These are phyloP conservation scores for chimpanzee (Pan troglodytes) DNA, from an alignment of 2,113 vertebrate genomes.

Conservation along the genomic window DNA sequence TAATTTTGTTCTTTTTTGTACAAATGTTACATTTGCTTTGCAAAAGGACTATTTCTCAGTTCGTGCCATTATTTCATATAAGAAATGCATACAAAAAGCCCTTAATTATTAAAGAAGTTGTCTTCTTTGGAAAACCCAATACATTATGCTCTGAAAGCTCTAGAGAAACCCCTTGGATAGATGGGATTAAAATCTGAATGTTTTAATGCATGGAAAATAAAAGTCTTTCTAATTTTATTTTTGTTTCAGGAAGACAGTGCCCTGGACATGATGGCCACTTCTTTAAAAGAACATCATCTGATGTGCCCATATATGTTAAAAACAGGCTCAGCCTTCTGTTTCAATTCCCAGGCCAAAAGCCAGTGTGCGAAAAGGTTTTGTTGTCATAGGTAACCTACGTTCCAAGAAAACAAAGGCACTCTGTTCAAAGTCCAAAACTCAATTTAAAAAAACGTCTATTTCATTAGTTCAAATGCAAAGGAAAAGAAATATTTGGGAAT, in stretches of 20 bases:
- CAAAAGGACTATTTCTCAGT: slow-evolving; percentile 31
- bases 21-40: slow-evolving; percentile 26
- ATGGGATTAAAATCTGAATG: neutral
- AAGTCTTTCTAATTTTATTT: neutral
- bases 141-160: slow-evolving; percentile 4
- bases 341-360: neutral
- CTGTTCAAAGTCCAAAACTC: neutral
- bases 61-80: neutral
- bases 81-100: neutral
- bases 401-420: neutral
- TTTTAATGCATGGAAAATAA: neutral
- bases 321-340: neutral
- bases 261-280: neutral
- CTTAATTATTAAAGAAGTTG: slow-evolving; percentile 8
- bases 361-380: neutral
- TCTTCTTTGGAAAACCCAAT: slow-evolving; percentile 1
- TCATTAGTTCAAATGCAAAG: slow-evolving; percentile 14
- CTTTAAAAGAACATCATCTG: neutral
- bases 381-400: neutral
- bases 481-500: neutral
- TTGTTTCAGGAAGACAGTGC: neutral
- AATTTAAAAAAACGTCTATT: neutral
- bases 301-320: neutral
- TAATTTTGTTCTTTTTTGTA: slow-evolving; percentile 13
- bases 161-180: neutral